phyloP scores from a whole-genome alignment of 92 coral and sea anemone genomes.

The Phenganax subtilis region DNA sequence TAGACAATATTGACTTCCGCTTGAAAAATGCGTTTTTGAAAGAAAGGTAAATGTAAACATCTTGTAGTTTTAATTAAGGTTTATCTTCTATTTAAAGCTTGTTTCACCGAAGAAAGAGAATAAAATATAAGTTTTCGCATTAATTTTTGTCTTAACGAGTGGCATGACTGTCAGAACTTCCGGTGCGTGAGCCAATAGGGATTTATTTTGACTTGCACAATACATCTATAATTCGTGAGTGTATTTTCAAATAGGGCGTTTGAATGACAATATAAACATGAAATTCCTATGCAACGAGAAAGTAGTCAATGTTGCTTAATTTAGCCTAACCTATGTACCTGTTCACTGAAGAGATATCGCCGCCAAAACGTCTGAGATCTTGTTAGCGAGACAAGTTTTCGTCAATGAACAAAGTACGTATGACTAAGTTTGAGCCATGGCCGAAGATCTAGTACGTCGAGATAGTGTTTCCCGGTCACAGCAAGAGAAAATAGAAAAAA shows the following conservation, averaged over 20 bases:
- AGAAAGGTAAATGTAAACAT: too few relatives aligned
- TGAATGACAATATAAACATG: constrained; percentile 18
- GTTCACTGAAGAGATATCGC: not conserved
- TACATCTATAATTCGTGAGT: constrained; percentile 13
- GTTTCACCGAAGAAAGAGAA: too few relatives aligned
- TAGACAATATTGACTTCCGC: too few relatives aligned
- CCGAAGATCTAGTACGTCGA: constrained; percentile 20
- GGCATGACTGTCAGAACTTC: not conserved
- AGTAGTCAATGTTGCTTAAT: not conserved
- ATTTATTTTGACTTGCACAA: not conserved
- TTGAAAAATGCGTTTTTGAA: too few relatives aligned
- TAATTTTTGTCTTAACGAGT: not conserved
- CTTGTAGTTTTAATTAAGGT: too few relatives aligned
- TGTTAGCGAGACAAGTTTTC: not conserved
- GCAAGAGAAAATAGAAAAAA: constrained; percentile 31
- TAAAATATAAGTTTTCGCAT: not conserved
- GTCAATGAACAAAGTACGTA: constrained; percentile 3
- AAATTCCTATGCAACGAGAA: constrained; percentile 26
- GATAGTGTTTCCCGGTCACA: not conserved
- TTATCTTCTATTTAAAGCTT: too few relatives aligned
- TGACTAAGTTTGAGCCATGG: constrained; percentile 2
- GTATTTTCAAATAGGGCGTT: constrained; percentile 24
- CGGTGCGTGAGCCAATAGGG: constrained; percentile 10
- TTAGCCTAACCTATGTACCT: constrained; percentile 2
- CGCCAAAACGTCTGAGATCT: not conserved